phyloP scores from a whole-genome alignment of 1,140 invertebrate species.

The Drosophila auraria region DNA sequence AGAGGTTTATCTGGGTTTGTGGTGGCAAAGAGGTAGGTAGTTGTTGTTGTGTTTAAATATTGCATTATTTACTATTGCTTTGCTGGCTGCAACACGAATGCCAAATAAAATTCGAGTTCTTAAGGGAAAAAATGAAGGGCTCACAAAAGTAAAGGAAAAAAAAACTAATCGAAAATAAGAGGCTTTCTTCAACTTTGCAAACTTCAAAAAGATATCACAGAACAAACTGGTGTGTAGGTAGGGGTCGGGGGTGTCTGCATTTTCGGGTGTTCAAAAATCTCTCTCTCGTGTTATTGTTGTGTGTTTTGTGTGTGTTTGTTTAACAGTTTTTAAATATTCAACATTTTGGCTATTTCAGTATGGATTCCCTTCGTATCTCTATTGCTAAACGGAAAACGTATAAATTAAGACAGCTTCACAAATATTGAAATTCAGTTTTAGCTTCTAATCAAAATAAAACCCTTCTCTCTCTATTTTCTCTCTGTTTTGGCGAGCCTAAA shows the following conservation, averaged over 20 bases:
- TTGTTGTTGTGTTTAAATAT: conserved; percentile 36
- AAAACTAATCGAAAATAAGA: conserved; percentile 49
- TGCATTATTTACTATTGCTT: conserved; percentile 44
- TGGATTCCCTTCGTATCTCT: conserved; percentile 1
- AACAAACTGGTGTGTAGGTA: conserved; percentile 71
- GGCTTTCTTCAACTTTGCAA: conserved; percentile 52
- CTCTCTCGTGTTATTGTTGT: background rate
- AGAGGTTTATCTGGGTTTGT: conserved; percentile 21
- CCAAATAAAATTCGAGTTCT: conserved; percentile 42
- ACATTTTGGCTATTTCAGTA: conserved; percentile 47
- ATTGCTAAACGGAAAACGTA: conserved; percentile 40
- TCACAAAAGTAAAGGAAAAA: conserved; percentile 40
- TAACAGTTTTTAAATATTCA: conserved; percentile 46
- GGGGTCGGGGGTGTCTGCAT: conserved; percentile 13
- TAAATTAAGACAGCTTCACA: conserved; percentile 40
- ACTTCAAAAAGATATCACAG: conserved; percentile 72
- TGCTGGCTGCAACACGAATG: conserved; percentile 32
- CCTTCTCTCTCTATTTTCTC: conserved; percentile 29
- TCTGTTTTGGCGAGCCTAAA: conserved; percentile 67
- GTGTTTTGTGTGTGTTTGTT: conserved; percentile 16
- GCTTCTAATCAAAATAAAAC: conserved; percentile 44
- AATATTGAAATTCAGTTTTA: conserved; percentile 37
- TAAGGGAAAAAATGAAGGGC: conserved; percentile 16
- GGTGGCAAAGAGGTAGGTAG: conserved; percentile 27
- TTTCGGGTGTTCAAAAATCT: background rate